A percentile compares a stretch with the other conserved stretches of the same genome.
These are phyloP conservation scores for Elephantulus edwardii DNA, from an alignment of 2,113 vertebrate species.

Conservation along the genomic window DNA sequence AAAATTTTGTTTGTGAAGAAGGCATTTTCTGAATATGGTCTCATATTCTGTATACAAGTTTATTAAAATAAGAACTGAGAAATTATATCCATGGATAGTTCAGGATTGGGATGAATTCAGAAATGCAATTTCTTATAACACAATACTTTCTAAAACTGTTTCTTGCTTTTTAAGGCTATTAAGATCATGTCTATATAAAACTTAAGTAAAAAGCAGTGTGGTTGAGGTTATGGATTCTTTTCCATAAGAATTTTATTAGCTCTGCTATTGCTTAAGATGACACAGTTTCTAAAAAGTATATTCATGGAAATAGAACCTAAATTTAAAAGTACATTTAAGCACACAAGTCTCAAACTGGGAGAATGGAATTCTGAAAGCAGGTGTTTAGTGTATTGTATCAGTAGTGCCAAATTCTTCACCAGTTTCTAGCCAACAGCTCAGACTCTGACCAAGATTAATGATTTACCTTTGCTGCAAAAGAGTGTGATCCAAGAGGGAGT, in stretches of 20 bases:
- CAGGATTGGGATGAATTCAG: slow-evolving; percentile 53
- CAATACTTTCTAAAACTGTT: slow-evolving; percentile 38
- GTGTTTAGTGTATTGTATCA: background rate
- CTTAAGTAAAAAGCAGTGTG: slow-evolving; percentile 42
- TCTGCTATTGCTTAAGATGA: slow-evolving; percentile 67
- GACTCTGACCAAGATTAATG: slow-evolving; percentile 33
- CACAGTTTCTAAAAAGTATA: slow-evolving; percentile 72
- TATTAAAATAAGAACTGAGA: slow-evolving; percentile 24
- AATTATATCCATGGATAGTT: slow-evolving; percentile 17
- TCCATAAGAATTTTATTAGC: slow-evolving; percentile 39
- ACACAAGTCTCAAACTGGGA: slow-evolving; percentile 56
- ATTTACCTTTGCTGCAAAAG: background rate
- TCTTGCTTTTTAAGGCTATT: slow-evolving; percentile 27
- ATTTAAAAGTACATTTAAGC: slow-evolving; percentile 66
- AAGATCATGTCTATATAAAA: slow-evolving; percentile 37
- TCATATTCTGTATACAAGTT: slow-evolving; percentile 34
- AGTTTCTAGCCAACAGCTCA: slow-evolving; percentile 11
- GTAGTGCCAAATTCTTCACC: background rate
- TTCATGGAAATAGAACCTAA: slow-evolving; percentile 70
- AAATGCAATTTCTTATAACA: background rate
- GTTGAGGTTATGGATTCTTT: slow-evolving; percentile 22
- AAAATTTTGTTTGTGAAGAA: slow-evolving; percentile 62
- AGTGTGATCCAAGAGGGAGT: background rate
- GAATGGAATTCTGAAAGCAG: background rate
- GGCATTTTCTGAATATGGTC: background rate